Conservation (phyloP, 2,113 vertebrate genomes). For the Falco punctatus region DNA sequence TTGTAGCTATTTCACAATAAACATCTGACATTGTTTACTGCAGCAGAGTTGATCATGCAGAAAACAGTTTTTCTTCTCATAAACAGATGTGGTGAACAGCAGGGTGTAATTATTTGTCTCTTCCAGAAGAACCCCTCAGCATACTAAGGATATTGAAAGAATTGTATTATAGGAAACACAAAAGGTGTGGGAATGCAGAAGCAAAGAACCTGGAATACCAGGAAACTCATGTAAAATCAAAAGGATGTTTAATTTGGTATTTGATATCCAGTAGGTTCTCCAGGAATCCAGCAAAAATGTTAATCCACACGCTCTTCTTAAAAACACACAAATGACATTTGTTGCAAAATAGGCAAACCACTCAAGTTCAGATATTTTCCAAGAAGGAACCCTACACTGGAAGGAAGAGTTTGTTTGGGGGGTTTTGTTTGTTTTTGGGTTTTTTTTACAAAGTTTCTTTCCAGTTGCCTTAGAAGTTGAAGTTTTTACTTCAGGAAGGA, state of each 20-base stretch:
- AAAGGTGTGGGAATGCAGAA: background rate
- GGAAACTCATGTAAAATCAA: background rate
- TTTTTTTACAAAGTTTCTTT: background rate
- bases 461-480: background rate
- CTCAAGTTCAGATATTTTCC: background rate
- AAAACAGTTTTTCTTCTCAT: slow-evolving; percentile 31
- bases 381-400: background rate
- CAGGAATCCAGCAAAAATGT: background rate
- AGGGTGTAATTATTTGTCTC: slow-evolving; percentile 41
- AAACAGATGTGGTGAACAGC: slow-evolving; percentile 51
- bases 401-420: background rate
- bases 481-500: background rate
- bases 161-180: background rate
- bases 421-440: background rate
- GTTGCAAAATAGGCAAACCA: background rate
- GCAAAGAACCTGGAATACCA: background rate
- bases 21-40: slow-evolving; percentile 23
- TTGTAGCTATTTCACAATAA: slow-evolving; percentile 17
- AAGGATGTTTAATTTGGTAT: background rate
- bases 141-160: background rate
- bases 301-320: slow-evolving; percentile 3
- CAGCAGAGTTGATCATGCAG: slow-evolving; percentile 12
- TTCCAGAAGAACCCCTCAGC: background rate
- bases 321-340: background rate
- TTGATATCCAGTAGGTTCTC: background rate